phyloP scores from a whole-genome alignment of 2,113 vertebrate genomes.

The Heteronetta atricapilla region DNA sequence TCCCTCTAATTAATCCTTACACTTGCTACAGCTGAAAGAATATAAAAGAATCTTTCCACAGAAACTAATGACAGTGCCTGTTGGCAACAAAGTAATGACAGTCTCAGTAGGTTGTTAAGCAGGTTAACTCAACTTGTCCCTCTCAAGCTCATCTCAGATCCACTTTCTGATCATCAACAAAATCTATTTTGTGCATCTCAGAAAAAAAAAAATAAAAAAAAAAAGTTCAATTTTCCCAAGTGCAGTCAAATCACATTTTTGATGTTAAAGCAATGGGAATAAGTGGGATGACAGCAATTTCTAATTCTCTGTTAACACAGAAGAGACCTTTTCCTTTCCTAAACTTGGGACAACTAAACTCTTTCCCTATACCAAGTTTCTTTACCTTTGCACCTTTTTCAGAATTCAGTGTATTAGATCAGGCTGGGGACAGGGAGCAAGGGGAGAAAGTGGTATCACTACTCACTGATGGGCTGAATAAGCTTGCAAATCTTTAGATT shows the following conservation, averaged over 20 bases:
- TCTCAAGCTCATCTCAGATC: not conserved
- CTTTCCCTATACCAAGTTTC: not conserved
- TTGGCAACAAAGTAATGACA: not conserved
- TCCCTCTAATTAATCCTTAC: not conserved
- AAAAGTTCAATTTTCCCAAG: not conserved
- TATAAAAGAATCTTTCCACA: not conserved
- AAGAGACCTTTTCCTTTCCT: not conserved
- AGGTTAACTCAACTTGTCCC: not conserved
- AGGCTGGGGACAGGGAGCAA: accelerated
- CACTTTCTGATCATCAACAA: not conserved
- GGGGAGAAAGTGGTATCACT: not conserved
- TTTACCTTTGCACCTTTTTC: not conserved
- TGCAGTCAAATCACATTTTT: not conserved
- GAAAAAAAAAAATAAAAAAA: not conserved
- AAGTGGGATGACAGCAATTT: not conserved
- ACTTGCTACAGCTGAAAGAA: not conserved
- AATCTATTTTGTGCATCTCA: not conserved
- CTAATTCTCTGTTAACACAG: not conserved
- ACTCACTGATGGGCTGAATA: not conserved
- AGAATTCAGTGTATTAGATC: not conserved
- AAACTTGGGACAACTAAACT: not conserved
- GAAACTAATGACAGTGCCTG: not conserved
- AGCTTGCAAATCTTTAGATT: not conserved
- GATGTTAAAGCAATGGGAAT: not conserved
- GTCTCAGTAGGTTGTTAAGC: not conserved